Evolutionary conservation across 2,888 invertebrate species (phyloP).

Genomic region (Melieria omissa): DNA sequence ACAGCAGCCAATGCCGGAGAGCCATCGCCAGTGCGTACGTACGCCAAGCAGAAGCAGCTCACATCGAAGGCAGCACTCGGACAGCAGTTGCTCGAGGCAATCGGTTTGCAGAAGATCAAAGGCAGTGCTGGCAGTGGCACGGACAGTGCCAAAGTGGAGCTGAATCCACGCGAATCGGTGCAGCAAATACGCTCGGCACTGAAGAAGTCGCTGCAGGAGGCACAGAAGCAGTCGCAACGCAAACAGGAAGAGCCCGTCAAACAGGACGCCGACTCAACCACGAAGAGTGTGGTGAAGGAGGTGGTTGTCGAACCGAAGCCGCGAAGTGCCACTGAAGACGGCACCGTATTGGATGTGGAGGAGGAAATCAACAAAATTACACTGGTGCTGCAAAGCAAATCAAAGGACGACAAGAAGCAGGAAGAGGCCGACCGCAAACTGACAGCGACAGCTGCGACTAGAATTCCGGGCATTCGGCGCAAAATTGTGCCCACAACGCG

Average conservation of each 20-base stretch:
- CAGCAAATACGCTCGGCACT: slow-evolving; percentile 53
- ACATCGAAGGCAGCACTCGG: slow-evolving; percentile 48
- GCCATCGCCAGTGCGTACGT: background rate
- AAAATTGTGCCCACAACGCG: slow-evolving; percentile 15
- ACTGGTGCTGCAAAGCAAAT: slow-evolving; percentile 41
- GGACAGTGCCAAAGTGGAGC: slow-evolving; percentile 35
- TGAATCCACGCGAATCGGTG: slow-evolving; percentile 47
- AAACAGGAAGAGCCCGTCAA: slow-evolving; percentile 56
- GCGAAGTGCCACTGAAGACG: slow-evolving; percentile 37
- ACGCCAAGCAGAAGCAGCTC: background rate
- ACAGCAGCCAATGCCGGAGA: background rate
- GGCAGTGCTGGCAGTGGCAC: background rate
- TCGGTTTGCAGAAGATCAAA: slow-evolving; percentile 55
- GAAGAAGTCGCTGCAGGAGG: slow-evolving; percentile 58
- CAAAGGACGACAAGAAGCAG: slow-evolving; percentile 38
- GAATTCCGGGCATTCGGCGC: slow-evolving; percentile 27
- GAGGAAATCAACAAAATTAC: slow-evolving; percentile 48
- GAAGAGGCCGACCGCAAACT: slow-evolving; percentile 29
- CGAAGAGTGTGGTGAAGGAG: slow-evolving; percentile 53
- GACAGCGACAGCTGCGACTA: slow-evolving; percentile 3
- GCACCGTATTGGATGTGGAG: slow-evolving; percentile 44
- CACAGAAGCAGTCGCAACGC: slow-evolving; percentile 57
- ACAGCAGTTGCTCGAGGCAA: slow-evolving; percentile 58
- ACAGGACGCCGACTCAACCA: slow-evolving; percentile 60
- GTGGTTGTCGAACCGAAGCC: slow-evolving; percentile 52